These are phyloP conservation scores for Drosophila prostipennis DNA, from an alignment of 2,888 invertebrate species.

Conservation along the genomic window DNA sequence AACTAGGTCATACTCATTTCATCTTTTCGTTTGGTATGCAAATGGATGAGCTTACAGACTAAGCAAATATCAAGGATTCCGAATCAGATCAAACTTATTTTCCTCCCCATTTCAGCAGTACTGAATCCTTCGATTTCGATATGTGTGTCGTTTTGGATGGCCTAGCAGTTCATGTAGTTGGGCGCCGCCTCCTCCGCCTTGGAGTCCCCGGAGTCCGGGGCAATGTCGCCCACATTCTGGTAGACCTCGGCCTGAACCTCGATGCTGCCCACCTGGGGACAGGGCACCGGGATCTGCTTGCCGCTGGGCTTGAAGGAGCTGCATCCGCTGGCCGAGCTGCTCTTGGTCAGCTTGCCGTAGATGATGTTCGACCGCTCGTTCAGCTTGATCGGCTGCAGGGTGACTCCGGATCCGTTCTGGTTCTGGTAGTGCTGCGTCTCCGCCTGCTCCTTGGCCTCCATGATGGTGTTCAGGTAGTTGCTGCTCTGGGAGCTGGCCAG, in stretches of 20 bases:
- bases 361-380: constrained; percentile 83
- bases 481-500: constrained; percentile 78
- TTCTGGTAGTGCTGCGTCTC: constrained; percentile 69
- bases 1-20: constrained; percentile 82
- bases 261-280: constrained; percentile 75
- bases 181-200: constrained; percentile 53
- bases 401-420: constrained; percentile 70
- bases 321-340: constrained; percentile 73
- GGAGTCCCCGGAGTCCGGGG: constrained; percentile 41
- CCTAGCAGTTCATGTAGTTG: constrained; percentile 81
- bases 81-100: neutral
- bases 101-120: neutral
- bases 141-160: constrained; percentile 9
- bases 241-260: constrained; percentile 82
- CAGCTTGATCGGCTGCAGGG: constrained; percentile 83
- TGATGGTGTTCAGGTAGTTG: constrained; percentile 83
- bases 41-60: constrained; percentile 32
- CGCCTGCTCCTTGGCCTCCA: constrained; percentile 82
- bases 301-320: constrained; percentile 81
- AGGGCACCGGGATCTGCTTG: constrained; percentile 65
- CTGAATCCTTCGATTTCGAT: constrained; percentile 5
- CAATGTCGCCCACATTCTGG: constrained; percentile 73
- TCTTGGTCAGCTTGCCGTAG: constrained; percentile 82
- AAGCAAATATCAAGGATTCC: constrained; percentile 21
- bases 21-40: constrained; percentile 42